Percentiles rank a stretch among this genome's conserved stretches.
Conservation (phyloP, 2,888 invertebrate genomes). For the Pseudococcus longispinus region DNA sequence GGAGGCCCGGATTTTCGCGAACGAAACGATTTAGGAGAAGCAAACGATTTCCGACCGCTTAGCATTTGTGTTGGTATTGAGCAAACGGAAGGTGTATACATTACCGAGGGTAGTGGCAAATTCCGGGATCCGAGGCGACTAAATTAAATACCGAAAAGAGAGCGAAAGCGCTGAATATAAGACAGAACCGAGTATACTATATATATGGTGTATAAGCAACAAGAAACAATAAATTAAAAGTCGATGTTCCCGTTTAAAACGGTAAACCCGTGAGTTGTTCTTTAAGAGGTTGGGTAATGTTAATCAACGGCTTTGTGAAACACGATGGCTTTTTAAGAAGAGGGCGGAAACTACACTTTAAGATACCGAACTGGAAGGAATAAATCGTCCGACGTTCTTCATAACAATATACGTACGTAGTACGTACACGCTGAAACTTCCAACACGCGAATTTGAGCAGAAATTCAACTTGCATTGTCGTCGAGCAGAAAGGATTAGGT, state of each 20-base stretch:
- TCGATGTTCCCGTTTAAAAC: slow-evolving; percentile 54
- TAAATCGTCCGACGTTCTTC: slow-evolving; percentile 53
- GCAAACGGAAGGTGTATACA: slow-evolving; percentile 48
- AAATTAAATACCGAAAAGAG: slow-evolving; percentile 47
- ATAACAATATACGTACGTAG: slow-evolving; percentile 46
- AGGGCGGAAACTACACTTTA: slow-evolving; percentile 55
- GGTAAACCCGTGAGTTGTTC: slow-evolving; percentile 52
- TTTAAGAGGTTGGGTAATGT: slow-evolving; percentile 54
- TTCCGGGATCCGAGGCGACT: slow-evolving; percentile 52
- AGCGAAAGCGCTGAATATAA: slow-evolving; percentile 24
- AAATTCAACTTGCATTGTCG: slow-evolving; percentile 37
- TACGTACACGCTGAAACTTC: slow-evolving; percentile 11
- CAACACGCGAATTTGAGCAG: slow-evolving; percentile 37
- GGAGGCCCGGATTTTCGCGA: slow-evolving; percentile 36
- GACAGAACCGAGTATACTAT: slow-evolving; percentile 2
- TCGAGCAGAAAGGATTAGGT: slow-evolving; percentile 4
- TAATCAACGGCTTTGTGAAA: slow-evolving; percentile 55
- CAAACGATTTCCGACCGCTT: slow-evolving; percentile 55
- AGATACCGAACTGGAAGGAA: slow-evolving; percentile 55
- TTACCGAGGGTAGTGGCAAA: slow-evolving; percentile 30
- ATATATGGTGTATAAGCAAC: slow-evolving; percentile 46
- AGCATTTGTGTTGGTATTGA: slow-evolving; percentile 35
- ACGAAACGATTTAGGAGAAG: slow-evolving; percentile 50
- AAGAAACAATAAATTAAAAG: slow-evolving; percentile 56
- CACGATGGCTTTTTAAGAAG: slow-evolving; percentile 54